Percentiles rank a stretch among this genome's conserved stretches.
Conservation (phyloP, 1,140 invertebrate species). For the Daktulosphaira vitifoliae region DNA sequence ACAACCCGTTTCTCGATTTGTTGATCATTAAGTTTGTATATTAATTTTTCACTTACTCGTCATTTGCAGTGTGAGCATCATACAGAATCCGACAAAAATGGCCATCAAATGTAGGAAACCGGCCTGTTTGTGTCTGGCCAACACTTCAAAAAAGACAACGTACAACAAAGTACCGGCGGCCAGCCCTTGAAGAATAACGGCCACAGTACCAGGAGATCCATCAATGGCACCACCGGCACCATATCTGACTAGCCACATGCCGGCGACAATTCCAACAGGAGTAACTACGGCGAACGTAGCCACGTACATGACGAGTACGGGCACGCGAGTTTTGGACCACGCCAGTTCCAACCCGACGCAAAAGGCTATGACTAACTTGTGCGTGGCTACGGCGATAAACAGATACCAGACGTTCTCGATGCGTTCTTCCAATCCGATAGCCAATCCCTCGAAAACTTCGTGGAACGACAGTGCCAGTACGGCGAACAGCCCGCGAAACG, state of each 20-base stretch:
- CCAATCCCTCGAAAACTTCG: conserved; percentile 71
- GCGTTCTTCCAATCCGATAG: conserved; percentile 64
- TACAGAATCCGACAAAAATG: conserved; percentile 61
- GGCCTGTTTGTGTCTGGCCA: conserved; percentile 62
- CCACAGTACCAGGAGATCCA: conserved; percentile 33
- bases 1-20: no score
- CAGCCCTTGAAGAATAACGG: conserved; percentile 63
- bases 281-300: conserved; percentile 57
- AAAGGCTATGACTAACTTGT: conserved; percentile 66
- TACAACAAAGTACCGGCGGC: conserved; percentile 80
- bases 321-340: conserved; percentile 52
- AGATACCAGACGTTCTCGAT: conserved; percentile 55
- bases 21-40: no score
- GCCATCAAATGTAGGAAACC: conserved; percentile 61
- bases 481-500: conserved; percentile 55
- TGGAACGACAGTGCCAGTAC: conserved; percentile 70
- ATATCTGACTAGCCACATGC: conserved; percentile 45
- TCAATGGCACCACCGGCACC: conserved; percentile 39
- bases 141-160: conserved; percentile 84
- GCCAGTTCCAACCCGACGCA: conserved; percentile 59
- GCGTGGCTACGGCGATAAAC: conserved; percentile 61
- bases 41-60: conserved; percentile 56
- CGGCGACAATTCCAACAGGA: conserved; percentile 59
- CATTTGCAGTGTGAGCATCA: conserved; percentile 68
- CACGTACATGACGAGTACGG: conserved; percentile 52